These are phyloP conservation scores for Papilio aristodemus DNA, from an alignment of 1,140 invertebrate genomes.

Conservation along the genomic window DNA sequence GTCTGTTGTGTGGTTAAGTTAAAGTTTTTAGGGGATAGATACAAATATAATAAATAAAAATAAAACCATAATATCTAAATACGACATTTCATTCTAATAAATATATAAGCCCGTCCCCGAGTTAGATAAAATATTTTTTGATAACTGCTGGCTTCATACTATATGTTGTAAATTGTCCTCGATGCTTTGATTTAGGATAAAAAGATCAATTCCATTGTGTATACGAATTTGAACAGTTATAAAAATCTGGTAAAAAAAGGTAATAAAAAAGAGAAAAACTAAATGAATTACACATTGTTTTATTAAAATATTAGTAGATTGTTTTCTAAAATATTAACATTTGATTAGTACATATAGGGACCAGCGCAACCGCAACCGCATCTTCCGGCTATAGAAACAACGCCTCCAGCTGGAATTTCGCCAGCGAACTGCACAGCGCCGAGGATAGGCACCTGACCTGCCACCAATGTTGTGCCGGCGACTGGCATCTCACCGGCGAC, in stretches of 20 bases:
- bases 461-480: constrained; percentile 47
- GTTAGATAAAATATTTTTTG: too few relatives aligned
- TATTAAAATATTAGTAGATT: background rate
- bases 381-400: constrained; percentile 44
- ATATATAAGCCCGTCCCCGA: too few relatives aligned
- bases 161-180: too few relatives aligned
- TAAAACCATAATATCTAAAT: too few relatives aligned
- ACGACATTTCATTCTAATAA: too few relatives aligned
- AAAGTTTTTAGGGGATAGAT: too few relatives aligned
- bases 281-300: background rate
- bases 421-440: constrained; percentile 52
- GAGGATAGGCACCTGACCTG: constrained; percentile 51
- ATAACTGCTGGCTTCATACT: too few relatives aligned
- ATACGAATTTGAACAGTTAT: too few relatives aligned
- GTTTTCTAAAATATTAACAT: background rate
- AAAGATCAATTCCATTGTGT: too few relatives aligned
- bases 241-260: background rate
- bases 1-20: too few relatives aligned
- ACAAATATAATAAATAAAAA: too few relatives aligned
- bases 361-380: constrained; percentile 47
- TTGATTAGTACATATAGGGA: constrained; percentile 40
- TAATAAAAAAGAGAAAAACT: background rate
- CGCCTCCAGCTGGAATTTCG: constrained; percentile 45
- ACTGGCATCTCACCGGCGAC: constrained; percentile 52
- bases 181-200: too few relatives aligned